Conservation (phyloP, 2,888 invertebrate genomes). For the Pyrrhosoma nymphula region DNA sequence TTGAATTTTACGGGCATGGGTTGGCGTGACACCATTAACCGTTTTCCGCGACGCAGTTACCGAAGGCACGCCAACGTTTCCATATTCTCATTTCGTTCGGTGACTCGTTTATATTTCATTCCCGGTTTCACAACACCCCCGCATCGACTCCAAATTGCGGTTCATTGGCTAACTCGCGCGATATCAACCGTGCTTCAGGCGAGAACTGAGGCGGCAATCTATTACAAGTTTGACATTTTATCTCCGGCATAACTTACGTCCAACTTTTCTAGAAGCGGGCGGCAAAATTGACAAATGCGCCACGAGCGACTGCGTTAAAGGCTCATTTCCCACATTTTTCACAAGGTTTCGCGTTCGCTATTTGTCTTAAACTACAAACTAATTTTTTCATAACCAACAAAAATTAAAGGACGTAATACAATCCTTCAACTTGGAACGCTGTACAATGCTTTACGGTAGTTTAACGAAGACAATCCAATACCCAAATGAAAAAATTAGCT, state of each 20-base stretch:
- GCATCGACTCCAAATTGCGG: neutral
- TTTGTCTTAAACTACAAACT: too few relatives aligned
- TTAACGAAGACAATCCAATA: too few relatives aligned
- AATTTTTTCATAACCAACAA: too few relatives aligned
- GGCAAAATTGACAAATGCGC: neutral
- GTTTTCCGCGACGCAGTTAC: neutral
- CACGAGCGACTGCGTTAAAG: too few relatives aligned
- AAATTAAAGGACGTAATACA: too few relatives aligned
- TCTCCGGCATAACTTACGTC: neutral
- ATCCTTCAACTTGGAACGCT: too few relatives aligned
- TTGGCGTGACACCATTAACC: neutral
- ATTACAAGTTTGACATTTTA: neutral
- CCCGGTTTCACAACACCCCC: neutral
- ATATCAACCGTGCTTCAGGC: neutral
- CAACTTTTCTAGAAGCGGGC: neutral
- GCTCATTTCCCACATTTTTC: too few relatives aligned
- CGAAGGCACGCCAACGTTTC: neutral
- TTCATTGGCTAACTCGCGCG: neutral
- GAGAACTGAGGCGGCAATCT: neutral
- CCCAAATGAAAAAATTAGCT: too few relatives aligned
- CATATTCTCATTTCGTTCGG: neutral
- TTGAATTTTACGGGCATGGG: too few relatives aligned
- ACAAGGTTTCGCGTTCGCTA: too few relatives aligned
- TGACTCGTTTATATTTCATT: neutral
- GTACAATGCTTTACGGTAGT: too few relatives aligned